Percentiles rank a stretch among this genome's conserved stretches.
Evolutionary conservation across 2,797 vertebrate species (phyloP).

Genomic region (Ptychadena robeensis): DNA sequence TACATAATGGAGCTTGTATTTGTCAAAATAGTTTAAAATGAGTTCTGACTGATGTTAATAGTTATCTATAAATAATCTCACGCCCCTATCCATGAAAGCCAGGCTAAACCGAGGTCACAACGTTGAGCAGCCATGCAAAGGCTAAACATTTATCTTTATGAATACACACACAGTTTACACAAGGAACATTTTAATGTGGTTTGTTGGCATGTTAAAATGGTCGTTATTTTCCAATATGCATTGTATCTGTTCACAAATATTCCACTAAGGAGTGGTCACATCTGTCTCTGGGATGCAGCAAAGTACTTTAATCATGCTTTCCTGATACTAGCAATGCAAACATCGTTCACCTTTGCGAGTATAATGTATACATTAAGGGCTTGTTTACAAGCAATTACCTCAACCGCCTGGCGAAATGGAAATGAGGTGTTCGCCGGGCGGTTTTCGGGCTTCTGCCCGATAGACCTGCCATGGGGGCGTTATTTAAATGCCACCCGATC

Average conservation of each 20-base stretch:
- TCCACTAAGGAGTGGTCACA: constrained; percentile 17
- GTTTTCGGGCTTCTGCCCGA: too few relatives aligned
- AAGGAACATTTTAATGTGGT: constrained; percentile 17
- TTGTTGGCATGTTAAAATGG: constrained; percentile 22
- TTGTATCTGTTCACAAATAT: constrained; percentile 37
- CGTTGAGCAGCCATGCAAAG: constrained; percentile 1
- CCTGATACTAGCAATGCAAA: too few relatives aligned
- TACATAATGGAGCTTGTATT: constrained; percentile 42
- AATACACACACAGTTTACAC: constrained; percentile 28
- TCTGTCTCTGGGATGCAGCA: not conserved
- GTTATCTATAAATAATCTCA: constrained; percentile 18
- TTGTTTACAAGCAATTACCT: too few relatives aligned
- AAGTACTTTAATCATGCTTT: too few relatives aligned
- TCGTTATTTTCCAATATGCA: constrained; percentile 39
- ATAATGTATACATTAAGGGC: too few relatives aligned
- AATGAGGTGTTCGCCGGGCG: too few relatives aligned
- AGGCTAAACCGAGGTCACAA: constrained; percentile 28
- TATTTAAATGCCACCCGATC: too few relatives aligned
- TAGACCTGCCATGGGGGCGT: too few relatives aligned
- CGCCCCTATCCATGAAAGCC: constrained; percentile 28
- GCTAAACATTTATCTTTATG: constrained; percentile 26
- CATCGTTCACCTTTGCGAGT: too few relatives aligned
- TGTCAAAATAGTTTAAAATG: constrained; percentile 41
- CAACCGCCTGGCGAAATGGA: too few relatives aligned
- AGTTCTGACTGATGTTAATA: constrained; percentile 34